Conservation (phyloP, 1,140 invertebrate genomes). For the Steinernema khuongi region DNA sequence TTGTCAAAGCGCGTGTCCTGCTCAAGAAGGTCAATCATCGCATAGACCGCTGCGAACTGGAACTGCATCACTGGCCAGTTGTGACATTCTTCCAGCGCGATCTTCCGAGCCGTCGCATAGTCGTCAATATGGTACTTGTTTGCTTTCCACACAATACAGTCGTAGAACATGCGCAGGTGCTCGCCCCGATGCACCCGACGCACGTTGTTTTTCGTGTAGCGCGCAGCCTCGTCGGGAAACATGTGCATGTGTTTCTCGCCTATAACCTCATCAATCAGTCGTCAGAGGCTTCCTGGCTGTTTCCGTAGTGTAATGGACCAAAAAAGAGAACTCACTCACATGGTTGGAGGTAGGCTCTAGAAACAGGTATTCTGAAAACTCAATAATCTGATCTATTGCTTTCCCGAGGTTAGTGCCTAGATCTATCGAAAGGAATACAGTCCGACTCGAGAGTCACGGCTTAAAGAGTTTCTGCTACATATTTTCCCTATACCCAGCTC, state of each 20-base stretch:
- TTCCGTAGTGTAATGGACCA: no score
- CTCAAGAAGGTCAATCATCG: slow-evolving; percentile 39
- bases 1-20: slow-evolving; percentile 42
- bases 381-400: no score
- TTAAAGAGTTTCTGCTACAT: no score
- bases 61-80: slow-evolving; percentile 44
- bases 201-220: slow-evolving; percentile 23
- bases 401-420: no score
- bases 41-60: slow-evolving; percentile 45
- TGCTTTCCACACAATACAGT: slow-evolving; percentile 34
- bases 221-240: slow-evolving; percentile 37
- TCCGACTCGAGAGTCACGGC: no score
- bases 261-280: slow-evolving; percentile 22
- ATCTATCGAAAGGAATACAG: no score
- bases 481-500: no score
- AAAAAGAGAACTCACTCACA: no score
- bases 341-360: no score
- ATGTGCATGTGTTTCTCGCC: slow-evolving; percentile 45
- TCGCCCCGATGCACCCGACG: slow-evolving; percentile 29
- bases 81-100: slow-evolving; percentile 27
- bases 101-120: slow-evolving; percentile 34
- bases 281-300: not conserved
- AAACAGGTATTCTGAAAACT: no score
- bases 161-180: slow-evolving; percentile 43
- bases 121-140: slow-evolving; percentile 38